phyloP scores from a whole-genome alignment of 2,888 invertebrate species.

The Steromphala cineraria region DNA sequence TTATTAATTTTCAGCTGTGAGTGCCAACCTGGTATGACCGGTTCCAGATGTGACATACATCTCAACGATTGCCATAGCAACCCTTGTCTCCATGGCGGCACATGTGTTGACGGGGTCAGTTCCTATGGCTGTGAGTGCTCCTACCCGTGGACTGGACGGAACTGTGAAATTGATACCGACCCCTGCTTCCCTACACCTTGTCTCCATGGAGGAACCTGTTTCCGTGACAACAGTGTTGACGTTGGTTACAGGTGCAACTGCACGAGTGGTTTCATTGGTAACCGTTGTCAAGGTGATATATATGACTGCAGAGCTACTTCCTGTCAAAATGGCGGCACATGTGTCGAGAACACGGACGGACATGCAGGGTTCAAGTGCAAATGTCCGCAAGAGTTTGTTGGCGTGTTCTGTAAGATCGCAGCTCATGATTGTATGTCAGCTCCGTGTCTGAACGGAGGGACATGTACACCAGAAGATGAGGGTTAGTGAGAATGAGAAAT shows the following conservation, averaged over 20 bases:
- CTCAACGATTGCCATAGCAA: conserved; percentile 95
- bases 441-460: conserved; percentile 48
- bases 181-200: conserved; percentile 67
- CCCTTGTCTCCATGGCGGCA: conserved; percentile 92
- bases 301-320: conserved; percentile 80
- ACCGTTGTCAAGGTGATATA: conserved; percentile 59
- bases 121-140: conserved; percentile 86
- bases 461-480: conserved; percentile 24
- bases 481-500: not conserved
- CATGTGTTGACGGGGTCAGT: conserved; percentile 48
- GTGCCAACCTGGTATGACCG: conserved; percentile 55
- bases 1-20: conserved; percentile 53
- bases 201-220: conserved; percentile 63
- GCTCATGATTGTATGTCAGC: conserved; percentile 36
- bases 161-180: conserved; percentile 87
- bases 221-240: conserved; percentile 39
- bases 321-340: conserved; percentile 92
- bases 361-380: conserved; percentile 78
- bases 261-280: conserved; percentile 60
- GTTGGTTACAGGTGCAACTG: conserved; percentile 63
- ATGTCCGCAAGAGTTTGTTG: conserved; percentile 54
- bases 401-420: conserved; percentile 78
- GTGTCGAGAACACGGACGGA: conserved; percentile 72
- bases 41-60: conserved; percentile 83
- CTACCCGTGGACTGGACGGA: conserved; percentile 84